Conservation (phyloP, 1,140 invertebrate species). For the Ips typographus region DNA sequence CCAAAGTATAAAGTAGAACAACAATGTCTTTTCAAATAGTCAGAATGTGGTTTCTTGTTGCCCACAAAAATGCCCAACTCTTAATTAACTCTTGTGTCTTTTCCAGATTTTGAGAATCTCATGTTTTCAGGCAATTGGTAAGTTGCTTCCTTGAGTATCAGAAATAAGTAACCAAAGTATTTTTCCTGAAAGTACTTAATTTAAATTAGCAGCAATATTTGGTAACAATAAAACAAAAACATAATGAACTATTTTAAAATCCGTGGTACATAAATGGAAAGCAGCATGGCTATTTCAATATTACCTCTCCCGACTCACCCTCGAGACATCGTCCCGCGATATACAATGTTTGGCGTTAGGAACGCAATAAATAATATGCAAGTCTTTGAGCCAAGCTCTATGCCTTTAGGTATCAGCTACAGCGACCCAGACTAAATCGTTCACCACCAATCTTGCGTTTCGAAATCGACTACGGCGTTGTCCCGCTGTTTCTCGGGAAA, state of each 20-base stretch:
- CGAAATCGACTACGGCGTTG: too few species aligned
- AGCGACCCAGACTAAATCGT: conserved; percentile 36
- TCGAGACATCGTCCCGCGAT: conserved; percentile 33
- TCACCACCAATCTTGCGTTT: neutral
- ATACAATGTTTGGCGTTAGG: conserved; percentile 52
- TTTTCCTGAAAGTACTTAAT: too few species aligned
- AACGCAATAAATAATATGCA: conserved; percentile 55
- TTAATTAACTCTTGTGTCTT: too few species aligned
- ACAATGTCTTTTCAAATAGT: too few species aligned
- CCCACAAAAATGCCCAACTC: too few species aligned
- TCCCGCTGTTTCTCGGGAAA: conserved; percentile 47
- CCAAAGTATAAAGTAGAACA: too few species aligned
- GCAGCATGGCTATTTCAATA: conserved; percentile 37
- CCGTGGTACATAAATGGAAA: conserved; percentile 11
- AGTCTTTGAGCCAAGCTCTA: conserved; percentile 51
- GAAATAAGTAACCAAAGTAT: too few species aligned
- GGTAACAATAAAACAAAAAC: neutral
- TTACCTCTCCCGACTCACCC: conserved; percentile 27
- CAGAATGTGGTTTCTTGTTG: too few species aligned
- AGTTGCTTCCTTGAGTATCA: too few species aligned
- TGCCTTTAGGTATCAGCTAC: conserved; percentile 51
- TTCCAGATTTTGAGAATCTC: too few species aligned
- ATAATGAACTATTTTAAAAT: neutral
- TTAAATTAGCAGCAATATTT: neutral
- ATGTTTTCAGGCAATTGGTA: too few species aligned